Evolutionary conservation across 1,140 invertebrate species (phyloP).

Genomic region (Caenorhabditis latens): DNA sequence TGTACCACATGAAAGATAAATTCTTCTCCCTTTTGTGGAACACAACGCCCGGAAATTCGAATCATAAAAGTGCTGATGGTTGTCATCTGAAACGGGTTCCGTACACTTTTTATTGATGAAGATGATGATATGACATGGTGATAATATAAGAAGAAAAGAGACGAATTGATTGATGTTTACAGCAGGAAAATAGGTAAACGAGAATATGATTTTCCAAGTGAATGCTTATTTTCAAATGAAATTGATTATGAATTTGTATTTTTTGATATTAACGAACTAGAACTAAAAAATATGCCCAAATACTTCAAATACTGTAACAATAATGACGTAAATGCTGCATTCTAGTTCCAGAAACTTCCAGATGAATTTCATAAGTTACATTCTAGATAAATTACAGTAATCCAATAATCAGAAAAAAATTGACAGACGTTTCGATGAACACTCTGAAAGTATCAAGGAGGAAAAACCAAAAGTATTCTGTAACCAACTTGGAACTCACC

Average conservation of each 20-base stretch:
- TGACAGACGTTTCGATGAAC: no score
- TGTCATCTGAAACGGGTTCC: constrained; percentile 48
- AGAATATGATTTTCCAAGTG: neutral
- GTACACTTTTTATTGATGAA: constrained; percentile 47
- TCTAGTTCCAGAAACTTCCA: no score
- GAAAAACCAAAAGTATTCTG: neutral
- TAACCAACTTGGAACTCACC: neutral
- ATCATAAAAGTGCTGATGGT: constrained; percentile 21
- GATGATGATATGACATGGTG: constrained; percentile 49
- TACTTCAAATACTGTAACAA: no score
- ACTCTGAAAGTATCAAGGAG: neutral
- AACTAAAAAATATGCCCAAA: no score
- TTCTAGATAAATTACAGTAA: no score
- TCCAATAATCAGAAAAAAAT: no score
- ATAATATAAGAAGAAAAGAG: neutral
- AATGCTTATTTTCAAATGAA: neutral
- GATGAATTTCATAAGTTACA: no score
- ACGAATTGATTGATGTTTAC: constrained; percentile 47
- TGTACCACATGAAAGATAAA: neutral
- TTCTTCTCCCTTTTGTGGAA: neutral
- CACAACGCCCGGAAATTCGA: neutral
- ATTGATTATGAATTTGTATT: neutral
- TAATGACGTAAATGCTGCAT: no score
- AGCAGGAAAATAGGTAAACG: constrained; percentile 4
- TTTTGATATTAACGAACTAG: neutral